Conservation (phyloP, 37 sponge, comb jelly and placozoan genomes). For the Petrosia ficiformis region DNA sequence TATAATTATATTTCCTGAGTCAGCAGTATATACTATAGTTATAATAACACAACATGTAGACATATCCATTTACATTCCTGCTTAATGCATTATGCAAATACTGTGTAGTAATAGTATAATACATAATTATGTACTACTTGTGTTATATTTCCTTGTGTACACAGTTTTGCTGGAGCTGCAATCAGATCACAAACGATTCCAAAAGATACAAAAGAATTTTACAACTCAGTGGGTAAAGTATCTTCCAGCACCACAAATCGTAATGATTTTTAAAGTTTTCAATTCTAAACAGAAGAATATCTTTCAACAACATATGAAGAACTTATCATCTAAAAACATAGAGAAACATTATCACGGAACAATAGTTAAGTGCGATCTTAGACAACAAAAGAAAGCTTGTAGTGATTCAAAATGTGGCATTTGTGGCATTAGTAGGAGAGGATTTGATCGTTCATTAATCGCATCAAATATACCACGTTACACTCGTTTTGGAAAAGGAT, state of each 20-base stretch:
- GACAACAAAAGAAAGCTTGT: constrained; percentile 25
- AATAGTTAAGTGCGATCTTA: constrained; percentile 54
- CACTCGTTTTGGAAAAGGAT: constrained; percentile 71
- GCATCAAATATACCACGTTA: constrained; percentile 34
- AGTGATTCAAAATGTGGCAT: constrained; percentile 44
- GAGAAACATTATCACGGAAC: constrained; percentile 80
- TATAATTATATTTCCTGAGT: too few species aligned
- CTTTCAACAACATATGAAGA: background rate
- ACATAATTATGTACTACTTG: too few species aligned
- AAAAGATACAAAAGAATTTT: background rate
- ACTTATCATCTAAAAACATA: background rate
- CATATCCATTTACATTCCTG: background rate
- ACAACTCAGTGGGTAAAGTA: constrained; percentile 19
- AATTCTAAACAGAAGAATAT: background rate
- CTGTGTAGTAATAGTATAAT: too few species aligned
- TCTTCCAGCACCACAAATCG: background rate
- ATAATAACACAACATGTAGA: background rate
- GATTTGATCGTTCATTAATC: constrained; percentile 36
- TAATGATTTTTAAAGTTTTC: background rate
- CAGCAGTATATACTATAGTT: too few species aligned
- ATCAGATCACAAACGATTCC: background rate
- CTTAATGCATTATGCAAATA: too few species aligned
- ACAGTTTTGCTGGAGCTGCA: background rate
- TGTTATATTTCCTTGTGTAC: too few species aligned
- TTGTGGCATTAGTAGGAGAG: constrained; percentile 56